phyloP scores from a whole-genome alignment of 2,888 invertebrate species.

The Philereme transversata region DNA sequence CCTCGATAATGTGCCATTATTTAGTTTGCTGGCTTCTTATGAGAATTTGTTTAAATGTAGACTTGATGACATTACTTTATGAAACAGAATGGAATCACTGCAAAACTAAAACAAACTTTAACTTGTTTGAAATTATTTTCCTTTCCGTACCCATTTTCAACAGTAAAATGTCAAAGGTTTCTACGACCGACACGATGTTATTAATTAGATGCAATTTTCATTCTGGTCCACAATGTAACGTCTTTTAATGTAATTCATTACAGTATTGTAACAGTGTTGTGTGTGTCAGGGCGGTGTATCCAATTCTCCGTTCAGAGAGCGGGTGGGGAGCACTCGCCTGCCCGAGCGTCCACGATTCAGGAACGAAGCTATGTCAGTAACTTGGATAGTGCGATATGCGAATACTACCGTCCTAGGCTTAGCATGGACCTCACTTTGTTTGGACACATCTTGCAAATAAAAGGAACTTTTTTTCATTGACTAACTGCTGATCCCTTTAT shows the following conservation, averaged over 20 bases:
- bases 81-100: slow-evolving; percentile 14
- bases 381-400: slow-evolving; percentile 25
- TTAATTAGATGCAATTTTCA: neutral
- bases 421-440: neutral
- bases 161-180: neutral
- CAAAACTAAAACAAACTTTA: no score
- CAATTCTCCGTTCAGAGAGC: slow-evolving; percentile 94
- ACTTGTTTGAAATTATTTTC: neutral
- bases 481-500: no score
- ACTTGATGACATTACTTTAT: slow-evolving; percentile 18
- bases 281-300: slow-evolving; percentile 83
- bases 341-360: slow-evolving; percentile 95
- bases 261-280: slow-evolving; percentile 59
- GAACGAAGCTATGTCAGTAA: slow-evolving; percentile 86
- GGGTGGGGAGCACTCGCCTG: slow-evolving; percentile 94
- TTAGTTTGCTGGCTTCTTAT: slow-evolving; percentile 75
- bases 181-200: neutral
- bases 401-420: neutral
- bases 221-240: slow-evolving; percentile 25
- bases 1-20: slow-evolving; percentile 57
- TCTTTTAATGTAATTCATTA: slow-evolving; percentile 18
- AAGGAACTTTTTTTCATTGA: no score
- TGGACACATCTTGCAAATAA: neutral
- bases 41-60: slow-evolving; percentile 44
- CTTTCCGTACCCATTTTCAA: neutral